phyloP scores from a whole-genome alignment of 2,797 vertebrate genomes.

The Parambassis ranga region DNA sequence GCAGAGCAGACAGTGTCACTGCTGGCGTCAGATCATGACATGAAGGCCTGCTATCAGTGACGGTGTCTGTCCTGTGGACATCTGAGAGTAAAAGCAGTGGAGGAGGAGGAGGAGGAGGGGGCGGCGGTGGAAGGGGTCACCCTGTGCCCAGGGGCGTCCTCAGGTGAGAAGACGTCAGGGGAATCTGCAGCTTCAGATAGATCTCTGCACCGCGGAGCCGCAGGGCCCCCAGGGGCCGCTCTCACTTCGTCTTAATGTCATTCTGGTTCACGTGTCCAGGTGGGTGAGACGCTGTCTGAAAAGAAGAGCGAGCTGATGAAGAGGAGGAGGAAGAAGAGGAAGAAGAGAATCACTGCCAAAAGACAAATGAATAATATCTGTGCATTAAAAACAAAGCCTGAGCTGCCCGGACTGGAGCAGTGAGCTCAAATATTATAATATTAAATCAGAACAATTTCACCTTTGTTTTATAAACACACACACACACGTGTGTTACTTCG shows the following conservation, averaged over 20 bases:
- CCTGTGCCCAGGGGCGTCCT: constrained; percentile 20
- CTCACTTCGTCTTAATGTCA: constrained; percentile 68
- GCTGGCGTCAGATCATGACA: constrained; percentile 14
- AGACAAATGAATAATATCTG: too few relatives aligned
- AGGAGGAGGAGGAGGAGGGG: neutral
- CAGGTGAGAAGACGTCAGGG: constrained; percentile 54
- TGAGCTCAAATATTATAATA: too few relatives aligned
- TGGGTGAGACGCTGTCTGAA: constrained; percentile 61
- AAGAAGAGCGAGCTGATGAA: constrained; percentile 29
- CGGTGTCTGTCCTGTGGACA: neutral
- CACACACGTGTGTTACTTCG: too few relatives aligned
- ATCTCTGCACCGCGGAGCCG: constrained; percentile 25
- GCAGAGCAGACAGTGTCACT: neutral
- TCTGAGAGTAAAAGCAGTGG: neutral
- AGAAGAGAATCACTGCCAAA: too few relatives aligned
- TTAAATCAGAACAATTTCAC: too few relatives aligned
- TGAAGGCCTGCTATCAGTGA: constrained; percentile 18
- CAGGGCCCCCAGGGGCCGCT: constrained; percentile 41
- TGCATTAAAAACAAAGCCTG: too few relatives aligned
- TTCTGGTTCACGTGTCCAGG: constrained; percentile 46
- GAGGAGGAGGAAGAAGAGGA: neutral
- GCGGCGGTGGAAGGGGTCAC: constrained; percentile 22
- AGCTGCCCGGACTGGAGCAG: too few relatives aligned
- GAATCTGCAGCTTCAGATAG: constrained; percentile 34
- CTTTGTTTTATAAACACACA: too few relatives aligned